These are phyloP conservation scores for Dromaius novaehollandiae DNA, from an alignment of 2,113 vertebrate genomes.

Conservation along the genomic window DNA sequence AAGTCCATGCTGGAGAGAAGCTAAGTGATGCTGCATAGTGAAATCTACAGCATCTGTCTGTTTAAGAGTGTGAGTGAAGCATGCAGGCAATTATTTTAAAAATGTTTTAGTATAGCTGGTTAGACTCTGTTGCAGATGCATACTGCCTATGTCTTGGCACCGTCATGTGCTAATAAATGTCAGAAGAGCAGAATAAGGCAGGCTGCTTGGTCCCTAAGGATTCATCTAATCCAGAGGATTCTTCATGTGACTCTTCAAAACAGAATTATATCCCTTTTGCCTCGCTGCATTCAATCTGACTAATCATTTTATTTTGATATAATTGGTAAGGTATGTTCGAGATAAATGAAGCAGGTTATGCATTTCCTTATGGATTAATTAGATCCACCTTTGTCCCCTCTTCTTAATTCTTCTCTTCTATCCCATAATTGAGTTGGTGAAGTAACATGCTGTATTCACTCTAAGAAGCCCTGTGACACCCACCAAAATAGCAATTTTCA, in stretches of 20 bases:
- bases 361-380: not conserved
- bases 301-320: not conserved
- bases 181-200: not conserved
- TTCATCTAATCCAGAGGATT: not conserved
- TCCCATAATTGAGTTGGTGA: not conserved
- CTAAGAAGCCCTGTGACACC: not conserved
- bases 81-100: conserved; percentile 1
- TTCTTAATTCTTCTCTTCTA: not conserved
- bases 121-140: conserved; percentile 12
- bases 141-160: conserved; percentile 18
- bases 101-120: conserved; percentile 26
- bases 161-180: conserved; percentile 14
- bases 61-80: not conserved
- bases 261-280: not conserved
- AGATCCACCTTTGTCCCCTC: not conserved
- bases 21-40: not conserved
- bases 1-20: not conserved
- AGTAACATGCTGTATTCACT: not conserved
- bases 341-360: not conserved
- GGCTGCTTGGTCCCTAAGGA: not conserved
- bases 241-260: not conserved
- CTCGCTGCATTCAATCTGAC: not conserved
- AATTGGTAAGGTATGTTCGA: not conserved
- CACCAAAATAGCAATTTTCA: not conserved
- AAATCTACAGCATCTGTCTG: not conserved